phyloP scores from a whole-genome alignment of 1,140 invertebrate genomes.

The Thaumetopoea pityocampa region DNA sequence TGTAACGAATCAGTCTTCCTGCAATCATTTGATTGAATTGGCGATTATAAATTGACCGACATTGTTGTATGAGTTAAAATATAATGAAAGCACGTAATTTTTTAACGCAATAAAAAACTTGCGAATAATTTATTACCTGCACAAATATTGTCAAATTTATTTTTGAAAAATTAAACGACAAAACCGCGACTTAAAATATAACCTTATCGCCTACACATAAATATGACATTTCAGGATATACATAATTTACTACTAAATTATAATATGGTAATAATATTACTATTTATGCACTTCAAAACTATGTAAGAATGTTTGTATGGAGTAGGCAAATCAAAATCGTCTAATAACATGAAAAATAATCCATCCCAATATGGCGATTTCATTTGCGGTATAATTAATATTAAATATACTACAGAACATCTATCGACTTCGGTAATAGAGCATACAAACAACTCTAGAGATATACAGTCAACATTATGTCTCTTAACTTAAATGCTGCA shows the following conservation, averaged over 20 bases:
- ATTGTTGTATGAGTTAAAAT: not conserved
- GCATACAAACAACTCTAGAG: no score
- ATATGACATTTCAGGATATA: not conserved
- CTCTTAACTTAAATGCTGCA: no score
- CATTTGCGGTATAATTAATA: no score
- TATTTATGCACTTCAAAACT: no score
- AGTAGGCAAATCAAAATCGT: no score
- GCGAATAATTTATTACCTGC: constrained; percentile 22
- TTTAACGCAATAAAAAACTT: not conserved
- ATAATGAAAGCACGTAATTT: constrained; percentile 1
- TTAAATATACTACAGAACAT: no score
- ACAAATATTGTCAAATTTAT: constrained; percentile 31
- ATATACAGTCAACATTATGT: no score
- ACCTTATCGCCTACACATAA: not conserved
- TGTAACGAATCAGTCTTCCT: constrained; percentile 27
- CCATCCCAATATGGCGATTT: no score
- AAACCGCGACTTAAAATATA: constrained; percentile 9
- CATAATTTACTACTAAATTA: not conserved
- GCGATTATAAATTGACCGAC: constrained; percentile 10
- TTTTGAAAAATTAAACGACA: constrained; percentile 11
- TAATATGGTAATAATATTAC: no score
- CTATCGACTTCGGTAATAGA: no score
- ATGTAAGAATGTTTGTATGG: no score
- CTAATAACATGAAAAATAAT: no score
- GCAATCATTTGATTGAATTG: constrained; percentile 13